Percentiles rank a stretch among this genome's conserved stretches.
These are phyloP conservation scores for Microctenopoma stevenorrisi DNA, from an alignment of 2,797 vertebrate species.

Conservation along the genomic window DNA sequence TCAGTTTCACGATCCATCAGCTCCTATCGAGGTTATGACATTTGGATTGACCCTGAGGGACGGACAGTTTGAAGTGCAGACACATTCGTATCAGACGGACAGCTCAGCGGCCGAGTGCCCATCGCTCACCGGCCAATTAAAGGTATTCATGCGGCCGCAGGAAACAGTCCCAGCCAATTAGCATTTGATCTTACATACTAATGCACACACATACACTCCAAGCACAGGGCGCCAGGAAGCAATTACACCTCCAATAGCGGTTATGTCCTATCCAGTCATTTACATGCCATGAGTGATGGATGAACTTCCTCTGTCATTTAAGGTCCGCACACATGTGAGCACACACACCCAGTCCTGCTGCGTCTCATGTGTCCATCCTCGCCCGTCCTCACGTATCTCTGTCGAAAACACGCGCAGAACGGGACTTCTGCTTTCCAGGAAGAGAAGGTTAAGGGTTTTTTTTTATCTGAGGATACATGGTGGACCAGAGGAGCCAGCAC, in stretches of 20 bases:
- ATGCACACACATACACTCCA: slow-evolving; percentile 8
- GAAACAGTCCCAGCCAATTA: slow-evolving; percentile 70
- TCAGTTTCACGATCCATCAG: slow-evolving; percentile 64
- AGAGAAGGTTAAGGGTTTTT: slow-evolving; percentile 66
- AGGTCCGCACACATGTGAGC: slow-evolving; percentile 54
- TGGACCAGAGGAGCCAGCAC: slow-evolving; percentile 38
- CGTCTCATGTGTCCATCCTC: neutral
- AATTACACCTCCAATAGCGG: slow-evolving; percentile 64
- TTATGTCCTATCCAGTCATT: slow-evolving; percentile 51
- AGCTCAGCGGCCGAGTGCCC: slow-evolving; percentile 41
- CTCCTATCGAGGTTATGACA: slow-evolving; percentile 65
- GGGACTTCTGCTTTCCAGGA: slow-evolving; percentile 49
- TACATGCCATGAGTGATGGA: slow-evolving; percentile 67
- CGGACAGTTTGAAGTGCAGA: slow-evolving; percentile 50
- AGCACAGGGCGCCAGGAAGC: slow-evolving; percentile 68
- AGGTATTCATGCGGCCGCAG: slow-evolving; percentile 64
- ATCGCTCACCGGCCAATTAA: slow-evolving; percentile 71
- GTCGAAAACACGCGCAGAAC: slow-evolving; percentile 32
- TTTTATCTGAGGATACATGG: slow-evolving; percentile 39
- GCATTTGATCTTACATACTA: slow-evolving; percentile 52
- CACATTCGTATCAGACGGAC: slow-evolving; percentile 52
- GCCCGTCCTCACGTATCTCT: slow-evolving; percentile 5
- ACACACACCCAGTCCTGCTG: neutral
- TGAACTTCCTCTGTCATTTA: slow-evolving; percentile 70
- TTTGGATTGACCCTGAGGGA: slow-evolving; percentile 68